Base-by-base conservation (phyloP, 2,113 vertebrate species). In the Gadus macrocephalus region DNA sequence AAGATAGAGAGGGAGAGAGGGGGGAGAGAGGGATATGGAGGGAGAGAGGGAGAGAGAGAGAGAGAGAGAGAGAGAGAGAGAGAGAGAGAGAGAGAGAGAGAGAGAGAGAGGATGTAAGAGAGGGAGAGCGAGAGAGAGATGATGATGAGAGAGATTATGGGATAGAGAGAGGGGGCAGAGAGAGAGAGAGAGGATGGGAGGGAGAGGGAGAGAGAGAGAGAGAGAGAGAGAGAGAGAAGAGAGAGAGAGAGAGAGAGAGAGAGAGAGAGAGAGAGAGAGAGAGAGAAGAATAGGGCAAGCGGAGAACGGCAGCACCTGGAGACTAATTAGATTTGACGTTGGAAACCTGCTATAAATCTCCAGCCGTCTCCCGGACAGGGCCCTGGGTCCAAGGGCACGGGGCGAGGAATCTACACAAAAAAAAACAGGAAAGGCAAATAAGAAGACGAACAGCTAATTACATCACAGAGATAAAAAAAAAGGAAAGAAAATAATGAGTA, bases 241-340 rank as follows among this genome's bases (percentile, higher is more conserved):
- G 42, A 49, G 42, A 49, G n/a, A n/a, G n/a, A n/a, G n/a, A n/a
- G 42, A 8, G 8, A 14, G 42, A 58, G 22, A 74, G 55, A 58
- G n/a, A 7, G n/a, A n/a, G 15, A n/a, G 5, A 1, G 55, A 3
- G 55, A 58, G 55, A 58, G 55, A 17, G 55, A 58, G 55, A 49
- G 42, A 49, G 42, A 9, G 42, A 49, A 2, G 42, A 1, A 12
- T 49, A 2, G 42, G 42, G 9, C 42, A 9, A 49, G 42, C 4
- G 17, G 55, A 58, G 55, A 5, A 58, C 5, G 3, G 5, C 55
- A 65, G 58, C 78, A 80, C 76, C 76, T 64, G 66, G 73, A 81
- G 80, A 82, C 76, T 87, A 84, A 90, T 88, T 88, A 85, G 68
- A 82, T 72, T 78, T 75, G 83, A 86, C 85, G 80, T 73, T 60